These are phyloP conservation scores for Maccullochella peelii DNA, from an alignment of 2,113 vertebrate species.

Conservation along the genomic window DNA sequence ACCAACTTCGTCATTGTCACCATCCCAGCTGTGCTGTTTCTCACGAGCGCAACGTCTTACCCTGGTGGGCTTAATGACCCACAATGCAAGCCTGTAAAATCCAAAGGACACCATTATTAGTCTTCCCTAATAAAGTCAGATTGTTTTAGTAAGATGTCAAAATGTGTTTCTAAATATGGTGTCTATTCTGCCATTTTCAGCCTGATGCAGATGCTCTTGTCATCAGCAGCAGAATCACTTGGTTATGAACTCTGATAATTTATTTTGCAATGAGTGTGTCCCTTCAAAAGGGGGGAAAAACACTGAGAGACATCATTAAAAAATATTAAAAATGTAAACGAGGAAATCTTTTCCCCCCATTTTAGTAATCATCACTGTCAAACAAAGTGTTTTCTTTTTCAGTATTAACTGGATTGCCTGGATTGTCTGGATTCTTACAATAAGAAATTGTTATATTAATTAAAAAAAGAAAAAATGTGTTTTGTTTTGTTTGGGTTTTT, in stretches of 20 bases:
- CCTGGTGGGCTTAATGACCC: slow-evolving; percentile 75
- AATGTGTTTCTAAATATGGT: slow-evolving; percentile 47
- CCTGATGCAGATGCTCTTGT: slow-evolving; percentile 65
- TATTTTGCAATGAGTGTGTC: slow-evolving; percentile 59
- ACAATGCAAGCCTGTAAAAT: slow-evolving; percentile 51
- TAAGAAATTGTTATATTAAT: slow-evolving; percentile 74
- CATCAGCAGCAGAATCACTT: slow-evolving; percentile 69
- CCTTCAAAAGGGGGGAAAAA: slow-evolving; percentile 49
- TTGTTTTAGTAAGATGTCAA: slow-evolving; percentile 58
- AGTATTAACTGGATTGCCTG: slow-evolving; percentile 54
- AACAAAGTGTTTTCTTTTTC: slow-evolving; percentile 52
- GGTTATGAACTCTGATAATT: slow-evolving; percentile 73
- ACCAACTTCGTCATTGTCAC: slow-evolving; percentile 71
- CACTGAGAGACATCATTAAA: slow-evolving; percentile 62
- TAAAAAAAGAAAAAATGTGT: slow-evolving; percentile 64
- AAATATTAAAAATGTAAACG: slow-evolving; percentile 58
- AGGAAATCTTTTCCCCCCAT: slow-evolving; percentile 45
- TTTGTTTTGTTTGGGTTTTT: slow-evolving; percentile 63
- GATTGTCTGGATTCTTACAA: slow-evolving; percentile 63
- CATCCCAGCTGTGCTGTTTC: slow-evolving; percentile 55
- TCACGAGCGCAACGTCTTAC: slow-evolving; percentile 42
- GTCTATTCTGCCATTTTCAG: slow-evolving; percentile 46
- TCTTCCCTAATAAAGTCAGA: slow-evolving; percentile 71
- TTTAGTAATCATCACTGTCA: slow-evolving; percentile 65
- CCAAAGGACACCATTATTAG: slow-evolving; percentile 65